phyloP scores from a whole-genome alignment of 92 coral and sea anemone species.

The Epizoanthus ramosus region DNA sequence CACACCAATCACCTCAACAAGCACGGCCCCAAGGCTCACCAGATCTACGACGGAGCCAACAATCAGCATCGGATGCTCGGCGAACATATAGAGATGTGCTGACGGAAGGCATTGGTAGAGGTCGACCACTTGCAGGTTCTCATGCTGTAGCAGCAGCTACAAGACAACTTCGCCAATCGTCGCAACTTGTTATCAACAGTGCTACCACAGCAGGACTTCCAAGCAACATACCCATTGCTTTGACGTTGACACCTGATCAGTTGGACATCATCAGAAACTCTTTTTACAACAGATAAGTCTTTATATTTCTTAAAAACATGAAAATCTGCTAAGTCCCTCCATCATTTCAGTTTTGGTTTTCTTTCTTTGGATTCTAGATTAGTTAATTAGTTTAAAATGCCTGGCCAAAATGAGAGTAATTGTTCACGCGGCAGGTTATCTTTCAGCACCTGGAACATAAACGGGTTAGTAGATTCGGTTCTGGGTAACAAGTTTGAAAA shows the following conservation, averaged over 20 bases:
- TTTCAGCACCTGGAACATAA: slow-evolving; percentile 29
- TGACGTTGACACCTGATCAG: slow-evolving; percentile 8
- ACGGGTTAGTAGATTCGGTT: slow-evolving; percentile 18
- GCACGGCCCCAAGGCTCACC: background rate
- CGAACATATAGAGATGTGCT: background rate
- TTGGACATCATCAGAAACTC: slow-evolving; percentile 5
- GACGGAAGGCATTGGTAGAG: background rate
- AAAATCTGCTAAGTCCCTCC: background rate
- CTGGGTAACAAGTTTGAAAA: slow-evolving; percentile 26
- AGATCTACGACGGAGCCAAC: background rate
- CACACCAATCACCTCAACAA: too few species aligned
- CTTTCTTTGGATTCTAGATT: too few species aligned
- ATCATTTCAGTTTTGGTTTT: too few species aligned
- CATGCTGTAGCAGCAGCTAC: background rate
- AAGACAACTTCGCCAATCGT: background rate
- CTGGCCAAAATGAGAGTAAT: slow-evolving; percentile 5
- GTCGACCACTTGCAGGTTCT: background rate
- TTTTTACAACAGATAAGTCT: background rate
- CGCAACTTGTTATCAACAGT: background rate
- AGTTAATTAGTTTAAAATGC: background rate
- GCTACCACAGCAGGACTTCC: background rate
- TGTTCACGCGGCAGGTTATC: background rate
- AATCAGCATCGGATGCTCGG: background rate
- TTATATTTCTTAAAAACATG: background rate
- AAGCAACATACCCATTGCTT: slow-evolving; percentile 1